These are phyloP conservation scores for Tarsius wallacei DNA, from an alignment of 2,797 vertebrate genomes.

Conservation along the genomic window DNA sequence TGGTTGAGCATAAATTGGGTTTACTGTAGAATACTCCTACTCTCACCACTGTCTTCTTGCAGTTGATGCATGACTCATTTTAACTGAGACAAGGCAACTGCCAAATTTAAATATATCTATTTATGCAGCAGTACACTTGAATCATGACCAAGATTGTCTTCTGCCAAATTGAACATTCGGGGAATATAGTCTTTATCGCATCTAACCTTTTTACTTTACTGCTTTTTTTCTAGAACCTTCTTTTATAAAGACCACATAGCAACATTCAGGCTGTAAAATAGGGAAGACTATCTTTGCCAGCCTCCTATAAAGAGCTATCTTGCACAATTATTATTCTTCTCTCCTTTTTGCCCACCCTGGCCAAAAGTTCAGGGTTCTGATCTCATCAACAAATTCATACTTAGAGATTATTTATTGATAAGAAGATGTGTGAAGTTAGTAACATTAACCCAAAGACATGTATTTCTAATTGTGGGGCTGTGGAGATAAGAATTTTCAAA, in stretches of 20 bases:
- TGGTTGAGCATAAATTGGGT: background rate
- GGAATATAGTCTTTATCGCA: background rate
- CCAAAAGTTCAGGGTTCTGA: background rate
- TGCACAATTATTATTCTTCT: background rate
- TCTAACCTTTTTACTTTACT: background rate
- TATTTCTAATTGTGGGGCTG: background rate
- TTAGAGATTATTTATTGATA: background rate
- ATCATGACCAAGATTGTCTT: background rate
- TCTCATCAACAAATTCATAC: background rate
- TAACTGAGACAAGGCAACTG: slow-evolving; percentile 33
- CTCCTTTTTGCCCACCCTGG: background rate
- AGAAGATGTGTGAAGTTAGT: background rate
- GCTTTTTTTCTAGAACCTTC: background rate
- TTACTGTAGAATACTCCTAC: background rate
- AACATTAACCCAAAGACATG: background rate
- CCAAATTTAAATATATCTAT: background rate
- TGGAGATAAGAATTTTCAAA: background rate
- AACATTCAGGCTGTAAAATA: background rate
- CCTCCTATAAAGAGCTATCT: fast-evolving
- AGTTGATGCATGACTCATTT: slow-evolving; percentile 22
- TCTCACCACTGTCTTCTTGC: background rate
- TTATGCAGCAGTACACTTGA: background rate
- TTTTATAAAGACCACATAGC: background rate
- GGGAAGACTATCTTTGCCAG: background rate
- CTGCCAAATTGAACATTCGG: background rate